These are phyloP conservation scores for Drosophila tristis DNA, from an alignment of 1,140 invertebrate species.

Conservation along the genomic window DNA sequence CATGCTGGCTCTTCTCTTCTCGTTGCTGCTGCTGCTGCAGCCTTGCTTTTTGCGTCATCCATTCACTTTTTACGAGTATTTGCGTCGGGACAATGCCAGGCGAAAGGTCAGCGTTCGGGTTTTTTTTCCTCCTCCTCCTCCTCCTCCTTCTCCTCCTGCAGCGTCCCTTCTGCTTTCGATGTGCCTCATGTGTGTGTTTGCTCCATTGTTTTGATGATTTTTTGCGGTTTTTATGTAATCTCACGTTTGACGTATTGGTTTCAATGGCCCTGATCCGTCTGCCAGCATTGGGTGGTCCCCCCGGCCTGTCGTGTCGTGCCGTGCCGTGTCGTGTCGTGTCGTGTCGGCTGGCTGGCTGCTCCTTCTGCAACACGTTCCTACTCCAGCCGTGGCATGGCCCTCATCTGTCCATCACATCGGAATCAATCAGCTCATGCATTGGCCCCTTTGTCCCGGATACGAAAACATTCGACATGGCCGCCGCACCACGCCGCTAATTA, in stretches of 20 bases:
- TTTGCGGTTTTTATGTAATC: slow-evolving; percentile 79
- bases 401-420: slow-evolving; percentile 39
- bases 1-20: slow-evolving; percentile 52
- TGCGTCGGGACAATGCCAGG: slow-evolving; percentile 63
- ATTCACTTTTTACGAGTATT: slow-evolving; percentile 75
- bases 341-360: neutral
- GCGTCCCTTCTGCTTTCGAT: too few species aligned
- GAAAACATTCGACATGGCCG: slow-evolving; percentile 26
- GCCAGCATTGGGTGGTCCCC: slow-evolving; percentile 61
- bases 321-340: too few species aligned
- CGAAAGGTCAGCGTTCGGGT: slow-evolving; percentile 56
- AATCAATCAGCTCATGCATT: slow-evolving; percentile 28
- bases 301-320: neutral
- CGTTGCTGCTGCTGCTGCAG: too few species aligned
- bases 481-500: slow-evolving; percentile 42
- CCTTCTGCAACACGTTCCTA: slow-evolving; percentile 57
- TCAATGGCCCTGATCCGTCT: slow-evolving; percentile 52
- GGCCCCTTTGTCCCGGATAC: slow-evolving; percentile 5
- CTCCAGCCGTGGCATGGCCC: slow-evolving; percentile 14
- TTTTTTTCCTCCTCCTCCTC: neutral
- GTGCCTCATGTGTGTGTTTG: slow-evolving; percentile 1
- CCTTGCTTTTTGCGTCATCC: too few species aligned
- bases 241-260: slow-evolving; percentile 79
- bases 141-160: slow-evolving; percentile 4
- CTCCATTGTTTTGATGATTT: slow-evolving; percentile 63